phyloP scores from a whole-genome alignment of 2,113 vertebrate species.

The Gallinago jamesoni region DNA sequence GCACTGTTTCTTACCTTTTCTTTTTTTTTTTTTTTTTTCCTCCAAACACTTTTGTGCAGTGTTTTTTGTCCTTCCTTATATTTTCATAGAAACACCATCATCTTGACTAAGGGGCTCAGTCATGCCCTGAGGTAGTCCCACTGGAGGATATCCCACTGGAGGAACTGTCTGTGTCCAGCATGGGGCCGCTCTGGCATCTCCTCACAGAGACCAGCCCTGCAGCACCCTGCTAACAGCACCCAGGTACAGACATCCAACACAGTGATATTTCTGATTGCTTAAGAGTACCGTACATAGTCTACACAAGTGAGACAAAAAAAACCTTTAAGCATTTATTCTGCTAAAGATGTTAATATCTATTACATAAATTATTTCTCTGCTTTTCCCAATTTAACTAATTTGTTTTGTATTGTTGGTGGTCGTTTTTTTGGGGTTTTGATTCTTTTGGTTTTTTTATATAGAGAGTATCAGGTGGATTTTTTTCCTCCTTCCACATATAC shows the following conservation, averaged over 20 bases:
- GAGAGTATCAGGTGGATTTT: background rate
- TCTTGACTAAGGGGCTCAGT: background rate
- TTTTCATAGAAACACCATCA: background rate
- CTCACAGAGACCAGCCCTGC: background rate
- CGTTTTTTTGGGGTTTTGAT: background rate
- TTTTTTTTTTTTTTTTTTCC: rapidly evolving
- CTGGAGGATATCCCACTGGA: too few species aligned
- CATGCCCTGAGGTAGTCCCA: rapidly evolving
- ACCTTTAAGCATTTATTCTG: background rate
- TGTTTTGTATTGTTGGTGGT: background rate
- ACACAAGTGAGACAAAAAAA: background rate
- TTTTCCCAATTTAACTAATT: background rate
- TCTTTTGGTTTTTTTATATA: background rate
- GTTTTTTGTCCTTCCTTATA: background rate
- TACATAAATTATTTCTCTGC: background rate
- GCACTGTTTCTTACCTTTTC: rapidly evolving
- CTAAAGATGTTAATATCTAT: background rate
- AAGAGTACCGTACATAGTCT: background rate
- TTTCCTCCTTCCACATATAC: background rate
- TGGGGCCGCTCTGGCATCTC: rapidly evolving
- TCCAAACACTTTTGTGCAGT: background rate
- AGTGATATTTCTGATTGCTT: background rate
- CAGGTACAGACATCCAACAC: too few species aligned
- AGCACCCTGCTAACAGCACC: background rate
- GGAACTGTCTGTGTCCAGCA: rapidly evolving